Evolutionary conservation across 2,888 invertebrate species (phyloP), one percentile per base, ranked within the genome.

Genomic region (Synergus umbraculus): DNA sequence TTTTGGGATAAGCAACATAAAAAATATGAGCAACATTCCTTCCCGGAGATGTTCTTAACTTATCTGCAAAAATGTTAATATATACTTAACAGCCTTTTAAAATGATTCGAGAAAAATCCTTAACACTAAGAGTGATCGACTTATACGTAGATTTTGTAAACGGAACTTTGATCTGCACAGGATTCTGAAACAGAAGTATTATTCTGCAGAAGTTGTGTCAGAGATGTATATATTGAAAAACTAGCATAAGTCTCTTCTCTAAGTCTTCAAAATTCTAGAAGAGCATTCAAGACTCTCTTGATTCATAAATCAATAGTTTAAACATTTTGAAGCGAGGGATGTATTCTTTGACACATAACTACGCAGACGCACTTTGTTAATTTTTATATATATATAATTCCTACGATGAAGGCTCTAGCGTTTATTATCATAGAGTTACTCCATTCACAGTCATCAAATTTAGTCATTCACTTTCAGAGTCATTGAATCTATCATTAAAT

Each of bases 361-460:
- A 37, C 54, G 37, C 46, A 73, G 73, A 73, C 41, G 54, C 73
- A 73, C 49, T 73, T 73, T 73, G 15, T 73, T 54, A 73, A 73
- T 54, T 73, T 54, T 73, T 54, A 73, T 73, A 73, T 37, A 54
- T 73, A 37, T 37, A 22, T 44, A 18, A 54, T 73, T 29, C 22
- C 8, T 46, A 73, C 12, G 29, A 54, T 29, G 54, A 37, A 73
- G 67, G 22, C 18, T 67, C 22, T 22, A 67, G 46, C 22, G 18
- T 44, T 44, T 44, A 67, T 44, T 22, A 67, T 44, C 58, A 18
- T 18, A 18, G 18, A 58, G 58, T 58, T 9, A 58, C 18, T 58
- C 18, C n/a, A 58, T 18, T 58, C 58, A 58, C 9, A 58, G 58
- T 18, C 58, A 58, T 43, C 2, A 65, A 44, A 69, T 69, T 49